Base-by-base conservation (phyloP, 2,797 vertebrate species). In the Rhinatrema bivittatum region DNA sequence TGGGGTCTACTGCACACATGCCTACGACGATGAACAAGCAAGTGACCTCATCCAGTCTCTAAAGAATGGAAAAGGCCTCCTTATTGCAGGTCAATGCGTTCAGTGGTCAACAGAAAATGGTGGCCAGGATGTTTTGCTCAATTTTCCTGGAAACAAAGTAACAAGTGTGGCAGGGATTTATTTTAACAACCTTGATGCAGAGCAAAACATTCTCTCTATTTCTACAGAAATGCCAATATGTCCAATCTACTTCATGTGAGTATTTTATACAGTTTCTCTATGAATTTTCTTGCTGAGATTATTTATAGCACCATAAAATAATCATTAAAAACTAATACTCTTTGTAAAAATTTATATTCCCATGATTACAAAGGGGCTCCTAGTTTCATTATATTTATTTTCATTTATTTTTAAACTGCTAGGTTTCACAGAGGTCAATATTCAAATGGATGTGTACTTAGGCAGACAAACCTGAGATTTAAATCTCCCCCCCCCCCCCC, bases 1-100 rank as follows among this genome's bases (percentile, higher is more conserved):
- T 3, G 78, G 76, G 2, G 81, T 86, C 27, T 91, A 86, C 36
- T 81, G 89, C 33, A 71, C 72, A 1, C 50, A 69, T 31, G 81
- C 84, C 37, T 88, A 88, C 38, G 48, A 42, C 1, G 54, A 79
- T 1, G 54, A 33, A 1, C 39, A 74, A 21, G 46, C 30, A 0
- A 61, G 36, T 3, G 59, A 72, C 7, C 60, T 93, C 28, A 70
- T 86, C 39, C 62, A 46, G 0, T 91, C 86, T 30, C 17, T 91
- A 35, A 91, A 88, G 66, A 35, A 1, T 5, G 72, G 74, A 1
- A 60, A 60, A 1, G 60, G 68, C 3, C 12, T 76, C 32, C 50
- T 78, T 28, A 61, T 65, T 1, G 70, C 63, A 5, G 72, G 72
- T 16, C 70, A 76, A 9, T 70, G 74, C 15, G 74, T 70, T 58